These are phyloP conservation scores for Pachypeltis micranthus DNA, from an alignment of 1,140 invertebrate species.

Conservation along the genomic window DNA sequence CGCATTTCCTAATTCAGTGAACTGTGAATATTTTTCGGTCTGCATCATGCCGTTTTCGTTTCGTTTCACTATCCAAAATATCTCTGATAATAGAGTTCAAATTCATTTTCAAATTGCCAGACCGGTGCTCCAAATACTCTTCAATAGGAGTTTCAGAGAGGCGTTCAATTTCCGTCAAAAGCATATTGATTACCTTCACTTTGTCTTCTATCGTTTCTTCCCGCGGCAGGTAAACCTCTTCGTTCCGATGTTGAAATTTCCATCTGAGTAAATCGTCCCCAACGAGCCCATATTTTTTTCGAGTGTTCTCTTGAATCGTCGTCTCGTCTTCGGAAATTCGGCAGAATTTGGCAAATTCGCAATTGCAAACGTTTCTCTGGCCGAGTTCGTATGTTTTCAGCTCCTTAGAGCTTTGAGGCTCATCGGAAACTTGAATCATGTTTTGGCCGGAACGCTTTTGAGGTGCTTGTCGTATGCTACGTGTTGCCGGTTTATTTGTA, in stretches of 20 bases:
- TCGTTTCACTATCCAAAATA: neutral
- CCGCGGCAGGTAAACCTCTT: neutral
- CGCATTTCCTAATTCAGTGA: no score
- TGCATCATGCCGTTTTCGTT: neutral
- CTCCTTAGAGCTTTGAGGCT: neutral
- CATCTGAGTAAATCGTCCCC: neutral
- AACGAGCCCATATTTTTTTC: neutral
- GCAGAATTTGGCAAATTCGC: neutral
- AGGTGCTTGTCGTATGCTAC: no score
- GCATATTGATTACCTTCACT: neutral
- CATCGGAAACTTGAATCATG: neutral
- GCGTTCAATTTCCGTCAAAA: neutral
- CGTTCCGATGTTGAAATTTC: slow-evolving; percentile 2
- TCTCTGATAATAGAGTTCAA: neutral
- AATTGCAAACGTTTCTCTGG: neutral
- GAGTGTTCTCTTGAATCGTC: neutral
- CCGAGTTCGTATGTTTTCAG: neutral
- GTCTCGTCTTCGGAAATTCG: neutral
- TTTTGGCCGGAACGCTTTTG: no score
- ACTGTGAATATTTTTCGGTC: neutral
- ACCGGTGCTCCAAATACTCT: neutral
- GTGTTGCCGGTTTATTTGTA: no score
- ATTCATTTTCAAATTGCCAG: neutral
- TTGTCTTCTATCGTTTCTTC: neutral
- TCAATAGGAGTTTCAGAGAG: neutral